These are phyloP conservation scores for Rhorus exstirpatorius DNA, from an alignment of 2,888 invertebrate species.

Conservation along the genomic window DNA sequence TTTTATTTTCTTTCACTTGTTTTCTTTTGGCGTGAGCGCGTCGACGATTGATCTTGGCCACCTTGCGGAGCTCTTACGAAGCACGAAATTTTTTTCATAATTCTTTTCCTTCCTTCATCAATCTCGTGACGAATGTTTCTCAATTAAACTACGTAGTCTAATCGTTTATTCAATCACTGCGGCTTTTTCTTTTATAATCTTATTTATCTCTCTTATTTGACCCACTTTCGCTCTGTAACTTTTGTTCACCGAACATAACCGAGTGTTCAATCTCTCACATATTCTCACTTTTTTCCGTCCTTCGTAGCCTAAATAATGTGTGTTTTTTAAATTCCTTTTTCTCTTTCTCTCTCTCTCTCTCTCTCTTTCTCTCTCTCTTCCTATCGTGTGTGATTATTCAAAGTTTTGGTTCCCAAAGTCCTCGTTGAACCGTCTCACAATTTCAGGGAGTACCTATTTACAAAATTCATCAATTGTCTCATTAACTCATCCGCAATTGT, in stretches of 20 bases:
- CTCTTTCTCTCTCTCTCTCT: constrained; percentile 19
- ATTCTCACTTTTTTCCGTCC: constrained; percentile 32
- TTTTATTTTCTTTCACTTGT: constrained; percentile 56
- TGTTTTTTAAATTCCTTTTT: constrained; percentile 47
- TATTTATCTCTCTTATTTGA: constrained; percentile 47
- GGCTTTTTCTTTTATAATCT: constrained; percentile 57
- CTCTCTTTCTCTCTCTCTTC: constrained; percentile 7
- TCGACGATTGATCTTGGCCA: constrained; percentile 34
- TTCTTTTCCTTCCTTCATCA: constrained; percentile 63
- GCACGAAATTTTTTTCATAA: constrained; percentile 72
- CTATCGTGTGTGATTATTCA: constrained; percentile 28
- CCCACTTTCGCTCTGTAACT: constrained; percentile 46
- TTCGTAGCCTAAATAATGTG: constrained; percentile 70
- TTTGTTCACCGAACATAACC: constrained; percentile 58
- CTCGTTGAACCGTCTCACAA: constrained; percentile 69
- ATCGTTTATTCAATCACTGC: constrained; percentile 71
- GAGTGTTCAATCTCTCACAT: constrained; percentile 61
- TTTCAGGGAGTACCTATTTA: constrained; percentile 74
- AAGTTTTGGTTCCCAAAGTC: constrained; percentile 54
- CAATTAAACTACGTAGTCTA: constrained; percentile 71
- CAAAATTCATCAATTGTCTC: constrained; percentile 67
- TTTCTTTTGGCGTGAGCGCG: neutral
- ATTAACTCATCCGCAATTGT: constrained; percentile 39
- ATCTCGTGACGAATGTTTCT: constrained; percentile 70
- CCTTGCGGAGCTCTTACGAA: constrained; percentile 63